Conservation (phyloP, 1,140 invertebrate genomes). For the Meloidogyne exigua region DNA sequence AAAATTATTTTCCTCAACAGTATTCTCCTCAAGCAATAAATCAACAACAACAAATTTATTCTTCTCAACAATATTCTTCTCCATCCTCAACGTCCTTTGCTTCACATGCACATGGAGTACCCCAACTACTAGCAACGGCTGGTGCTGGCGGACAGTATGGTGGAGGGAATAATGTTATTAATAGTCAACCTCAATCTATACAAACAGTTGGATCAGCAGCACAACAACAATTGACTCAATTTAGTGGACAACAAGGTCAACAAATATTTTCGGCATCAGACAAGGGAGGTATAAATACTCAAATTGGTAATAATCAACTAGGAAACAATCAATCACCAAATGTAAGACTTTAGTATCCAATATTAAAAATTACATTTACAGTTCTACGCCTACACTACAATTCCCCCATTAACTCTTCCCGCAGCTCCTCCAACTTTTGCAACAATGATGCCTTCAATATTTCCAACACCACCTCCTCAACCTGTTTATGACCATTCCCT, state of each 20-base stretch:
- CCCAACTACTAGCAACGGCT: constrained; percentile 1
- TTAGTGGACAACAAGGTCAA: constrained; percentile 11
- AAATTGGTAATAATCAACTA: neutral
- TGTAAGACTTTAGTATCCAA: neutral
- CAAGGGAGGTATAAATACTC: neutral
- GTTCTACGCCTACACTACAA: neutral
- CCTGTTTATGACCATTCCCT: constrained; percentile 13
- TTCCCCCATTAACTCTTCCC: constrained; percentile 12
- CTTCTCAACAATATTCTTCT: neutral
- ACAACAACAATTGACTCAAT: constrained; percentile 17
- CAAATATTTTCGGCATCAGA: neutral
- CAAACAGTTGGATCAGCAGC: neutral
- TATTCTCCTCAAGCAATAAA: neutral
- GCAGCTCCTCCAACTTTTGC: constrained; percentile 21
- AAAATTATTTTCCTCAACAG: constrained; percentile 15
- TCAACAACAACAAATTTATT: constrained; percentile 8
- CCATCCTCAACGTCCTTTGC: neutral
- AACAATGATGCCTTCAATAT: constrained; percentile 16
- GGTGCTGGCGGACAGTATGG: constrained; percentile 23
- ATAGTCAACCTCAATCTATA: neutral
- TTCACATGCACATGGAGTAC: neutral
- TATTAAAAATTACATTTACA: neutral
- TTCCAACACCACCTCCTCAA: constrained; percentile 23
- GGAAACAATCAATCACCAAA: constrained; percentile 1
- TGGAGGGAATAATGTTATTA: neutral